A percentile compares a stretch with the other conserved stretches of the same genome.
phyloP scores from a whole-genome alignment of 2,113 vertebrate species.

The Crotalus tigris region DNA sequence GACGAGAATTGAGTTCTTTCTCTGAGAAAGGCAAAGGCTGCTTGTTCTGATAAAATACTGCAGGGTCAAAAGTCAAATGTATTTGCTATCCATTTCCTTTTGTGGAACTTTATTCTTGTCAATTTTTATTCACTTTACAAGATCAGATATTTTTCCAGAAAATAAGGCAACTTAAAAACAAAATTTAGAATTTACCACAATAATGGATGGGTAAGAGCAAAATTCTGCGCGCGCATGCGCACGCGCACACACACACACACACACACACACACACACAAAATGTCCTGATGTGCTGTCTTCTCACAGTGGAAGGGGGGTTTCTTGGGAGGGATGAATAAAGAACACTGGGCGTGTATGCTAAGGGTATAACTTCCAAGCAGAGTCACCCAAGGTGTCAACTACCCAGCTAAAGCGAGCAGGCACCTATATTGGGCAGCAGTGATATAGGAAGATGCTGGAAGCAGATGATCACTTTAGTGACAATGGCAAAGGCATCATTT shows the following conservation, averaged over 20 bases:
- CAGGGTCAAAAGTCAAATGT: slow-evolving; percentile 42
- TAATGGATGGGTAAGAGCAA: not conserved
- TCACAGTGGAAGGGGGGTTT: not conserved
- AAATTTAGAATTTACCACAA: slow-evolving; percentile 35
- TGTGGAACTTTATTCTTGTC: slow-evolving; percentile 59
- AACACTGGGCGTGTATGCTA: not conserved
- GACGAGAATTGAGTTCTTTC: not conserved
- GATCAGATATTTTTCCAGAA: slow-evolving; percentile 62
- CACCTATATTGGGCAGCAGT: not conserved
- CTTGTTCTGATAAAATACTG: slow-evolving; percentile 43
- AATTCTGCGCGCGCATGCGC: not conserved
- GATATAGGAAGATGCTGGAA: not conserved
- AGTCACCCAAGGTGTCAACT: not conserved
- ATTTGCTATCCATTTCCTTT: slow-evolving; percentile 42
- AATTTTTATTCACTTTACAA: slow-evolving; percentile 53
- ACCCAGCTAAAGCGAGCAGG: not conserved
- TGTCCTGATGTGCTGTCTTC: not conserved
- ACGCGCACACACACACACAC: too few species aligned
- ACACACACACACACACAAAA: not conserved
- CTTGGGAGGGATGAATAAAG: not conserved
- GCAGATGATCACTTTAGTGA: not conserved
- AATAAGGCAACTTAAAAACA: slow-evolving; percentile 50
- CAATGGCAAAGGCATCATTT: not conserved
- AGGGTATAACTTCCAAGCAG: not conserved
- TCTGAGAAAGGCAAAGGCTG: not conserved